phyloP scores from a whole-genome alignment of 2,797 vertebrate genomes.

The Sternotherus odoratus region DNA sequence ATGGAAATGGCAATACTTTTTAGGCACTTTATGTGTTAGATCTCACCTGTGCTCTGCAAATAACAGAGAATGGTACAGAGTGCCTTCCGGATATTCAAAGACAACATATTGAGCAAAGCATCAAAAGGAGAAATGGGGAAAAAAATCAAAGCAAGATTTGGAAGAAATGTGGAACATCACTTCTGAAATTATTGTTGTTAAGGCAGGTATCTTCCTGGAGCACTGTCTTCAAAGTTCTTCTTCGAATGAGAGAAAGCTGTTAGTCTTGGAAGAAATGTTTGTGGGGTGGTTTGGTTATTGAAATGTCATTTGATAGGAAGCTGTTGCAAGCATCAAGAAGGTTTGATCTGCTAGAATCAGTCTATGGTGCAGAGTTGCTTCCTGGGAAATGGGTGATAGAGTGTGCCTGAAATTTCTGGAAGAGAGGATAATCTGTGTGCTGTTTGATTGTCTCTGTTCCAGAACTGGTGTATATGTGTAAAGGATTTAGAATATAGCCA shows the following conservation, averaged over 20 bases:
- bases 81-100: slow-evolving; percentile 45
- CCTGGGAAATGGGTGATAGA: neutral
- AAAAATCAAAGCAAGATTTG: slow-evolving; percentile 12
- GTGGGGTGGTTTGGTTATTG: neutral
- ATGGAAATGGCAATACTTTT: slow-evolving; percentile 39
- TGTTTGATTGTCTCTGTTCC: neutral
- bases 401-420: neutral
- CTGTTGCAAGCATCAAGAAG: neutral
- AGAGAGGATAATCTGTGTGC: neutral
- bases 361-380: neutral
- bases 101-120: slow-evolving; percentile 33
- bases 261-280: neutral
- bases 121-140: slow-evolving; percentile 32
- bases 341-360: neutral
- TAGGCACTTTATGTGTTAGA: neutral
- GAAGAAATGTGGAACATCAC: neutral
- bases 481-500: neutral
- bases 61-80: slow-evolving; percentile 32
- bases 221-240: neutral
- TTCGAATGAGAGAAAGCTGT: neutral
- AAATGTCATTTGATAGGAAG: neutral
- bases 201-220: neutral
- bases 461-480: neutral
- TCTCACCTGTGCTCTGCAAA: slow-evolving; percentile 20
- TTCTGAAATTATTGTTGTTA: slow-evolving; percentile 11